Evolutionary conservation across 2,888 invertebrate genomes (phyloP), one percentile per base, ranked within the genome.

Genomic region (Schrankia costaestrigalis): DNA sequence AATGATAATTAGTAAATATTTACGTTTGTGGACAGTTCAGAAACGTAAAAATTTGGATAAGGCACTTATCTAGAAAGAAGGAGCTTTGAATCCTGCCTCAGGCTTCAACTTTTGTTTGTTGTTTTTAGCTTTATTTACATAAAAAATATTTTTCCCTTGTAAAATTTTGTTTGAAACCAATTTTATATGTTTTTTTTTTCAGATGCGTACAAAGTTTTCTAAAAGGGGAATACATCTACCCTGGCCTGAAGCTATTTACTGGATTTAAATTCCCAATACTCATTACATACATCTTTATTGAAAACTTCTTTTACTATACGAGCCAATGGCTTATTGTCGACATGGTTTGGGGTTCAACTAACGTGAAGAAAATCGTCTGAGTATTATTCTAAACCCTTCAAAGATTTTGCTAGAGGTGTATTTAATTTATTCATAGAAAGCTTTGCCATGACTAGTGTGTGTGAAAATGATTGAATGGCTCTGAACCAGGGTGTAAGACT

Each of bases 291-390:
- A 46, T 64, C 5, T 68, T 68, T 9, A 36, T 72, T 2, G 76
- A 77, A 44, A 69, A 71, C 42, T 58, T 77, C 3, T 79, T 84
- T 18, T 82, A 75, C 40, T 79, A 76, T 34, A 71, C 63, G 0
- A 63, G 69, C 7, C 83, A 83, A 42, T 85, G 78, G 76, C 24
- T 72, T 3, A 47, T 84, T 2, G 42, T 72, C 1, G 81, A 83
- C 22, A 63, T 78, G 35, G 48, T 83, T 1, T 78, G 80, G 79
- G 71, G 75, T 7, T 44, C 52, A 26, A 44, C 38, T 9, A 38
- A 40, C 15, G 24, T 38, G 2, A 60, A 63, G 32, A 57, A 65
- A 53, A 36, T 45, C 2, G 9, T 38, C 10, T 47, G 43, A 46
- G 14, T 11, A 15, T 14, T 11, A 23, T 15, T 1, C 11, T 11